A percentile compares a stretch with the other conserved stretches of the same genome.
These are phyloP conservation scores for Aplodontia rufa DNA, from an alignment of 2,113 vertebrate species.

Conservation along the genomic window DNA sequence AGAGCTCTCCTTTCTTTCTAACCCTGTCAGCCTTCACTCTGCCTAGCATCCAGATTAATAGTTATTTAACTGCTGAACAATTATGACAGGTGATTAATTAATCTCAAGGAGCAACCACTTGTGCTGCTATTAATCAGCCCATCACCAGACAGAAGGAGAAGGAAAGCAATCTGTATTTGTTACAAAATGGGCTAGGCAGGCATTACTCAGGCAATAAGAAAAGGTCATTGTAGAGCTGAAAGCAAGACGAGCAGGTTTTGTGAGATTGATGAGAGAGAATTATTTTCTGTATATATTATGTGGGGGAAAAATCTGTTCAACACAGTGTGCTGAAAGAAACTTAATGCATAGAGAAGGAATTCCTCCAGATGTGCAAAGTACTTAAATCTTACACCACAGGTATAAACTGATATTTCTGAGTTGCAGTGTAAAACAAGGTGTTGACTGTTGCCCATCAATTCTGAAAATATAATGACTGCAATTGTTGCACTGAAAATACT, in stretches of 20 bases:
- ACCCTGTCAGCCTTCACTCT: conserved; percentile 78
- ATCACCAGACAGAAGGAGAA: conserved; percentile 77
- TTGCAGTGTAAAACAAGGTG: neutral
- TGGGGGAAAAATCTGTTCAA: neutral
- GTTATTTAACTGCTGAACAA: conserved; percentile 84
- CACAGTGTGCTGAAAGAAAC: conserved; percentile 59
- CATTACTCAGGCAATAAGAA: conserved; percentile 81
- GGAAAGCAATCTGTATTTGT: conserved; percentile 83
- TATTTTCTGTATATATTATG: conserved; percentile 79
- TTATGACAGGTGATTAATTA: conserved; percentile 87
- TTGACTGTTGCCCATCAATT: conserved; percentile 10
- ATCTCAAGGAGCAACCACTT: conserved; percentile 79
- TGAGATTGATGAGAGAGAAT: conserved; percentile 79
- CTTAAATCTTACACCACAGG: neutral
- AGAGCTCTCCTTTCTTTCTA: conserved; percentile 67
- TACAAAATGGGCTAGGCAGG: conserved; percentile 76
- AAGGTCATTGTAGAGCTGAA: conserved; percentile 82
- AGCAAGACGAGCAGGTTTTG: conserved; percentile 68
- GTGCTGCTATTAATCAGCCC: conserved; percentile 82
- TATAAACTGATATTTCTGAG: neutral
- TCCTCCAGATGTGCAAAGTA: conserved; percentile 39
- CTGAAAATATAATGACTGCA: conserved; percentile 43
- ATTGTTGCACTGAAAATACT: neutral
- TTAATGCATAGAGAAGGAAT: conserved; percentile 28
- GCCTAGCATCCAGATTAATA: conserved; percentile 80